Evolutionary conservation across 2,113 vertebrate genomes (phyloP).

Genomic region (Misgurnus anguillicaudatus): DNA sequence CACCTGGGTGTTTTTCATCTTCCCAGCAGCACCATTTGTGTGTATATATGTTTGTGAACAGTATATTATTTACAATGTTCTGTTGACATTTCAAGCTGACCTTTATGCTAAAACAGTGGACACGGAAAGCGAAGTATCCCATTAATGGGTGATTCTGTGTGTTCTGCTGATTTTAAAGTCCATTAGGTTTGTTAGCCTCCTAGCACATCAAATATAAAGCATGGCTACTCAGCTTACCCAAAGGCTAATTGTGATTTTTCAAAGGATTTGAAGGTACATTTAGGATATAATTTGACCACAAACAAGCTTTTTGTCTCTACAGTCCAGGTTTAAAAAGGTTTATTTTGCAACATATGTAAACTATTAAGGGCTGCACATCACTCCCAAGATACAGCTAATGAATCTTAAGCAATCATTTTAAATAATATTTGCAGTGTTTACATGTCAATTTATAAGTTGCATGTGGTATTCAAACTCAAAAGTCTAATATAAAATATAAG

Average conservation of each 20-base stretch:
- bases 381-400: not conserved
- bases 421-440: not conserved
- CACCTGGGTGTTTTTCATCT: slow-evolving; percentile 29
- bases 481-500: no score
- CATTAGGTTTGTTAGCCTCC: slow-evolving; percentile 74
- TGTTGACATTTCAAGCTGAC: slow-evolving; percentile 78
- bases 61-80: slow-evolving; percentile 67
- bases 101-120: slow-evolving; percentile 71
- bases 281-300: slow-evolving; percentile 66
- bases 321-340: slow-evolving; percentile 61
- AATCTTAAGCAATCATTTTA: not conserved
- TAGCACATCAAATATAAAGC: slow-evolving; percentile 70
- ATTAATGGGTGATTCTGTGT: slow-evolving; percentile 75
- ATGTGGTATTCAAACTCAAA: no score
- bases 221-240: slow-evolving; percentile 64
- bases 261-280: slow-evolving; percentile 61
- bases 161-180: slow-evolving; percentile 77
- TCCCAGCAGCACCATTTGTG: not conserved
- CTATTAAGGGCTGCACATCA: not conserved
- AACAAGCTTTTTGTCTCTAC: slow-evolving; percentile 59
- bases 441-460: not conserved
- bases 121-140: slow-evolving; percentile 61
- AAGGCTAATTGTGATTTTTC: slow-evolving; percentile 77
- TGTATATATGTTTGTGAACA: slow-evolving; percentile 19
- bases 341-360: slow-evolving; percentile 55